Base-by-base conservation (phyloP, 1,140 invertebrate species). In the Lutraria rhynchaena region DNA sequence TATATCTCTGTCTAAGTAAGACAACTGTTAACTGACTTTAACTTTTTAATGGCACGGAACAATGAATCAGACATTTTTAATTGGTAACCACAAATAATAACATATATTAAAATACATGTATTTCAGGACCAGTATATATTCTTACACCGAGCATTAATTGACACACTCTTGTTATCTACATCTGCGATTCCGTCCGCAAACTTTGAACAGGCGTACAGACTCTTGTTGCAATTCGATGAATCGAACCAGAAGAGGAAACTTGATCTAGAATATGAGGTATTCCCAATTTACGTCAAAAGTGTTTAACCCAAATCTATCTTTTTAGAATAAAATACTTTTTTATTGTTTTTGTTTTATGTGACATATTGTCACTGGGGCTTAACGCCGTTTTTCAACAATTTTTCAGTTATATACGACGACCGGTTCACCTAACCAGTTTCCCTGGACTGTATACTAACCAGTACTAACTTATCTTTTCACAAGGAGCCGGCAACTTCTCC, bases 61-160 rank as follows among this genome's bases (percentile, higher is more conserved):
- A 13, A n/a, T 11, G 46, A 49, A n/a, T n/a, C n/a, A 13, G n/a
- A n/a, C 46, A 11, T 13, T 49, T 49, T n/a, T 49, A 49, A 49
- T n/a, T 49, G 11, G 46, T 13, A 13, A 11, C n/a, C n/a, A 13
- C n/a, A 13, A 11, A 13, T 49, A 13, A 49, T 49, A 13, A 11
- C 11, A 13, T 11, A 13, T 49, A 49, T 49, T 49, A 49, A n/a
- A 41, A 7, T 15, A 7, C 37, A 41, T 41, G 5, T 41, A 7
- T 51, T 51, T 31, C 44, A 70, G 67, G 67, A 51, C 13, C 67
- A 70, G 24, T 70, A 70, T 31, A 53, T 33, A 0, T 70, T 70
- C 33, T 11, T 70, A 24, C 67, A 70, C 17, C 19, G 53, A 11
- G 41, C 67, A 13, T 27, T 70, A 13, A 0, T 53, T 11, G 67